phyloP scores from a whole-genome alignment of 1,140 invertebrate genomes.

The Bombus cullumanus region DNA sequence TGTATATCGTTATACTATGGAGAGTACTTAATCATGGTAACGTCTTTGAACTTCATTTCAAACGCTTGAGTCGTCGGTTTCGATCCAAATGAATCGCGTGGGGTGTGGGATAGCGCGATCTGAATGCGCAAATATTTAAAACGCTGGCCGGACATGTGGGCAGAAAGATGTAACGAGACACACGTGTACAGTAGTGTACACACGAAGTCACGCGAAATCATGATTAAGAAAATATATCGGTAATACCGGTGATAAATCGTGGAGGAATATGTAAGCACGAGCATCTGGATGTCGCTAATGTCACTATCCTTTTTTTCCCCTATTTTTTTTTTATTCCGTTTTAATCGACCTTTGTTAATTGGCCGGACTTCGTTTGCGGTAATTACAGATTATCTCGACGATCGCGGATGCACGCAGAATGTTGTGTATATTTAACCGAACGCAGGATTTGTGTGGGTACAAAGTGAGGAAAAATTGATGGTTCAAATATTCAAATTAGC shows the following conservation, averaged over 20 bases:
- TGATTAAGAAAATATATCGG: background rate
- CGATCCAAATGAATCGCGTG: background rate
- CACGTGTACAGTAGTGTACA: too few species aligned
- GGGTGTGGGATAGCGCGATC: background rate
- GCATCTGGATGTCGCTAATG: background rate
- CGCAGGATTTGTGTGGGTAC: background rate
- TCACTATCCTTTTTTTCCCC: background rate
- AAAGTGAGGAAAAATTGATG: background rate
- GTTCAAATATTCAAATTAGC: background rate
- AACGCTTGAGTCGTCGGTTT: background rate
- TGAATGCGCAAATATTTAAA: background rate
- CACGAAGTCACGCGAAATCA: background rate
- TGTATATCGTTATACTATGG: too few species aligned
- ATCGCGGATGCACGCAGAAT: background rate
- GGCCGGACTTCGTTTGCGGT: background rate
- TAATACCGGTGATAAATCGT: background rate
- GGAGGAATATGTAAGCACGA: background rate
- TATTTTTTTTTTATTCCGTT: background rate
- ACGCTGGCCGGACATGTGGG: too few species aligned
- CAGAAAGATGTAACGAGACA: background rate
- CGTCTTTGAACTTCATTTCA: background rate
- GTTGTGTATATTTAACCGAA: background rate
- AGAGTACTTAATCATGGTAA: background rate
- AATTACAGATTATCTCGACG: background rate
- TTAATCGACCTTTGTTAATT: background rate